Base-by-base conservation (phyloP, 2,888 invertebrate genomes). In the Griposia aprilina region DNA sequence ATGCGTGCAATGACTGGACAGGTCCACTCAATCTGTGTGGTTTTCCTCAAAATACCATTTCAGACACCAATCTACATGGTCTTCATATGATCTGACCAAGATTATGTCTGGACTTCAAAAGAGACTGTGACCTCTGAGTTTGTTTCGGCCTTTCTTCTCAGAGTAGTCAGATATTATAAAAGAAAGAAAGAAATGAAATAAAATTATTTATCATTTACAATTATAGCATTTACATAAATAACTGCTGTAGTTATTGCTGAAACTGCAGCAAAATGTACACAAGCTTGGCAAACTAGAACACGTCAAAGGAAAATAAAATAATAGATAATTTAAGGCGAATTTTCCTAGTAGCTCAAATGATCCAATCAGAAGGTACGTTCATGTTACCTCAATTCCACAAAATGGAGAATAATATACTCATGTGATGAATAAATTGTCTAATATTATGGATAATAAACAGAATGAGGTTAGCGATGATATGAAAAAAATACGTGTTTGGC, bases 391-490 rank as follows among this genome's bases (percentile, higher is more conserved):
- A 72, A 52, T 68, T 48, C 5, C 48, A 55, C n/a, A 50, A 48
- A 69, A 69, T 45, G 2, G 13, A 71, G 63, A 50, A 79, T 30
- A 75, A 75, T 26, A 8, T 4, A 11, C 11, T 11, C 30, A 6
- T 23, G 36, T 62, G 45, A 20, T n/a, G 20, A 59, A 20, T n/a
- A 15, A 59, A 2, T 52, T 36, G 15, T 3, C 0, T n/a, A 10
- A 36, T 36, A 36, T 3, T 36, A 36, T n/a, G n/a, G 45, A 65
- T 45, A 52, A 30, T 45, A 41, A 8, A 50, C 2, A 41, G 52
- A 72, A 80, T 45, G 2, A 70, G 80, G 72, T 79, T 66, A 66
- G 23, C n/a, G 20, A 41, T 45, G 57, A 26, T 8, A n/a, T 48
- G 2, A 48, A 77, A 36, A 45, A 48, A 48, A 15, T 13, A 26